These are phyloP conservation scores for Latrodectus geometricus DNA, from an alignment of 1,140 invertebrate genomes.

Conservation along the genomic window DNA sequence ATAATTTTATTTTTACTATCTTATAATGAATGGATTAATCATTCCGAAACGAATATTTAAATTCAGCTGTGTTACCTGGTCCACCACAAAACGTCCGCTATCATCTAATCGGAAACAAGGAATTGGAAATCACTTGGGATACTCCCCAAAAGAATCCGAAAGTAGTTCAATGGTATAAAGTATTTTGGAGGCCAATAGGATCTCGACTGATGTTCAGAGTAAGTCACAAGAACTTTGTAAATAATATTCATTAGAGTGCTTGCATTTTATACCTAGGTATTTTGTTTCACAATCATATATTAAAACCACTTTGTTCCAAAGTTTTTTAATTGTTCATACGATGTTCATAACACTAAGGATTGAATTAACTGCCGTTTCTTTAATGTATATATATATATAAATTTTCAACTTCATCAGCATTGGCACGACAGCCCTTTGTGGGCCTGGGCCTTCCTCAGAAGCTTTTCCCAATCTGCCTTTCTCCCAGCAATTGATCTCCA, in stretches of 20 bases:
- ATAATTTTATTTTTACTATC: neutral
- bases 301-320: no score
- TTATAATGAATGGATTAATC: neutral
- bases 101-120: slow-evolving; percentile 72
- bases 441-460: no score
- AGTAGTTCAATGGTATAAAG: slow-evolving; percentile 81
- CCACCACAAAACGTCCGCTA: slow-evolving; percentile 80
- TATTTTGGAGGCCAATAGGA: slow-evolving; percentile 72
- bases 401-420: no score
- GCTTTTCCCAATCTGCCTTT: no score
- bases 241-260: neutral
- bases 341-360: no score
- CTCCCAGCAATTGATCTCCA: no score
- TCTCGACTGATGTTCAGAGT: slow-evolving; percentile 65
- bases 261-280: neutral
- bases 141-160: slow-evolving; percentile 83
- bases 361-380: no score
- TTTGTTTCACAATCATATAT: no score
- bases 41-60: neutral
- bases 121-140: slow-evolving; percentile 78
- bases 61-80: slow-evolving; percentile 75
- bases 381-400: no score
- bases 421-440: no score
- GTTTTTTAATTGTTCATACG: no score
- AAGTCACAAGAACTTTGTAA: slow-evolving; percentile 5